A percentile compares a stretch with the other conserved stretches of the same genome.
Conservation (phyloP, 37 sponge, comb jelly and placozoan genomes). For the Eunapius fragilis region DNA sequence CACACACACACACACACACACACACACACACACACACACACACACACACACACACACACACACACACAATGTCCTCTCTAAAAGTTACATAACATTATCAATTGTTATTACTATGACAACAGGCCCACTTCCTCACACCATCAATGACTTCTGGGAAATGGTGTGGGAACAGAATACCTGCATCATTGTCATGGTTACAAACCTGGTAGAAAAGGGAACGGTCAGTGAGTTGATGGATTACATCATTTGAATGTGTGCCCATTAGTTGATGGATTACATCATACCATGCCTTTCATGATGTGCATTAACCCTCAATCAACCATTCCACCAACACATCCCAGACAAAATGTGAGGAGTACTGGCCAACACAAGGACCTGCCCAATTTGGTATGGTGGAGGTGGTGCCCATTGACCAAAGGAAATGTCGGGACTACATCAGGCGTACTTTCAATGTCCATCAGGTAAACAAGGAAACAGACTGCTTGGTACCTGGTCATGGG, state of each 20-base stretch:
- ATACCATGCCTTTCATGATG: no score
- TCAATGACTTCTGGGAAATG: slow-evolving; percentile 87
- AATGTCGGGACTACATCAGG: slow-evolving; percentile 68
- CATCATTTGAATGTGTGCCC: no score
- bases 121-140: slow-evolving; percentile 79
- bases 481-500: no score
- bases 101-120: neutral
- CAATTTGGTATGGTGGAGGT: slow-evolving; percentile 20
- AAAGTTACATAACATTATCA: no score
- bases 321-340: neutral
- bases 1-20: no score
- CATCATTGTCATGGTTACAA: slow-evolving; percentile 69
- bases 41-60: no score
- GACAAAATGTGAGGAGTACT: slow-evolving; percentile 76
- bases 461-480: no score
- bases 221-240: neutral
- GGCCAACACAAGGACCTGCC: slow-evolving; percentile 50
- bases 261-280: no score
- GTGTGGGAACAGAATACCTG: slow-evolving; percentile 75
- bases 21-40: no score
- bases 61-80: neutral
- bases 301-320: no score
- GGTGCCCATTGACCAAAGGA: slow-evolving; percentile 23
- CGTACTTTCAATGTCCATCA: slow-evolving; percentile 40
- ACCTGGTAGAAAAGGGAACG: slow-evolving; percentile 48